phyloP scores from a whole-genome alignment of 2,113 vertebrate genomes.

The Platichthys stellatus region DNA sequence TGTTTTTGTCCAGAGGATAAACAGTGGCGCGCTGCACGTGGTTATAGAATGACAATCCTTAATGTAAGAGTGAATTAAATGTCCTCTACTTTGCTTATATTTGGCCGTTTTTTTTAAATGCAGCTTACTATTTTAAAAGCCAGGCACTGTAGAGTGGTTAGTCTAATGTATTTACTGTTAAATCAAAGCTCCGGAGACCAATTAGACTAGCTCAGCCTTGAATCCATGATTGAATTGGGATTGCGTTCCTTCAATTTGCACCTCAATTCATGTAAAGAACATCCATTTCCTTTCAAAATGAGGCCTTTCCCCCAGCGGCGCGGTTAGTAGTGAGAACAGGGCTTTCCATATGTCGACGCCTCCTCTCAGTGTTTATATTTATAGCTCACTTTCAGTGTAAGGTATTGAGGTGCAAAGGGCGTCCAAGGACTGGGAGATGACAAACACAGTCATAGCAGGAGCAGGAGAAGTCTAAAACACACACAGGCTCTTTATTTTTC shows the following conservation, averaged over 20 bases:
- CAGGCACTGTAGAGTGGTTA: not conserved
- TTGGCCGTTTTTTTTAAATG: constrained; percentile 10
- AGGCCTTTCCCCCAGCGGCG: not conserved
- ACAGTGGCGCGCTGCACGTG: constrained; percentile 54
- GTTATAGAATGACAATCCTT: constrained; percentile 23
- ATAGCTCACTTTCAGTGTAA: constrained; percentile 9
- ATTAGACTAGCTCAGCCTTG: not conserved
- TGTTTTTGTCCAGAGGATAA: constrained; percentile 69
- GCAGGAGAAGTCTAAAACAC: not conserved
- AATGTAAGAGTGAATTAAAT: not conserved
- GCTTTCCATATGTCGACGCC: not conserved
- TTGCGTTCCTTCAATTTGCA: not conserved
- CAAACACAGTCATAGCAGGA: constrained; percentile 45
- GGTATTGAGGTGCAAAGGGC: constrained; percentile 23
- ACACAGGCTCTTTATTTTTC: constrained; percentile 34
- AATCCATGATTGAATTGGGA: not conserved
- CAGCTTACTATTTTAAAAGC: not conserved
- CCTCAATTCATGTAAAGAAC: not conserved
- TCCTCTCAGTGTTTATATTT: constrained; percentile 7
- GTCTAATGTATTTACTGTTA: not conserved
- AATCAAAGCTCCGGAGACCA: not conserved
- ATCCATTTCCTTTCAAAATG: not conserved
- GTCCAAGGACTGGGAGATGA: constrained; percentile 34
- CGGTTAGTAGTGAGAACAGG: not conserved
- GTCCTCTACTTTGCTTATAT: not conserved